A percentile compares a stretch with the other conserved stretches of the same genome.
phyloP scores from a whole-genome alignment of 2,888 invertebrate species.

The Horisme vitalbata region DNA sequence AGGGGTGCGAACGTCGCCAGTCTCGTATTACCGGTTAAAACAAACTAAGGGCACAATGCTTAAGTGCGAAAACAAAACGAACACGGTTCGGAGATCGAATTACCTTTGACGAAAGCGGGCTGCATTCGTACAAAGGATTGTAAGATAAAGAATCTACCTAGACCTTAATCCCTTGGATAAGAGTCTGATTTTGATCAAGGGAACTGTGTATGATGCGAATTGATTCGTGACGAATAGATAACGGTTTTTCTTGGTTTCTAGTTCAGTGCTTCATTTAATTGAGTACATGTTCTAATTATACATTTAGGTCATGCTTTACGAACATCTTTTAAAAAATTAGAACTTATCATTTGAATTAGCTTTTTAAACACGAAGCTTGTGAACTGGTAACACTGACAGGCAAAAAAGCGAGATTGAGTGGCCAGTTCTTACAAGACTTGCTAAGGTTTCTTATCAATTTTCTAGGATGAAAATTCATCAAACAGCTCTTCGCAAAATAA shows the following conservation, averaged over 20 bases:
- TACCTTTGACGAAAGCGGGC: constrained; percentile 73
- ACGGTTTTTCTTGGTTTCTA: neutral
- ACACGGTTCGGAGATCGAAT: constrained; percentile 71
- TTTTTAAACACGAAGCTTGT: too few species aligned
- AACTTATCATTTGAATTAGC: too few species aligned
- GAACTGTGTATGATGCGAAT: constrained; percentile 2
- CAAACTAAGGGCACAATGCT: constrained; percentile 74
- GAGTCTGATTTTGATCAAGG: constrained; percentile 18
- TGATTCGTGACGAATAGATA: neutral
- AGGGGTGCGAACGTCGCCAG: constrained; percentile 68
- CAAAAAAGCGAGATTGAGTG: too few species aligned
- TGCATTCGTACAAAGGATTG: constrained; percentile 69
- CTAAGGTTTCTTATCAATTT: too few species aligned
- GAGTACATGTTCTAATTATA: too few species aligned
- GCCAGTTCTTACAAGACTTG: too few species aligned
- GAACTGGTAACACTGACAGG: too few species aligned
- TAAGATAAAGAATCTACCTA: constrained; percentile 41
- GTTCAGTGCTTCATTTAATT: neutral
- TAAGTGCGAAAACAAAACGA: constrained; percentile 80
- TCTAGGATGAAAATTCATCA: too few species aligned
- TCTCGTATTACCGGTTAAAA: constrained; percentile 72
- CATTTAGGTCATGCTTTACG: too few species aligned
- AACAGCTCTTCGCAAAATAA: too few species aligned
- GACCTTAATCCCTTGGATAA: constrained; percentile 35
- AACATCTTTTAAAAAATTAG: neutral